phyloP scores from a whole-genome alignment of 2,113 vertebrate species.

The Saccopteryx leptura region DNA sequence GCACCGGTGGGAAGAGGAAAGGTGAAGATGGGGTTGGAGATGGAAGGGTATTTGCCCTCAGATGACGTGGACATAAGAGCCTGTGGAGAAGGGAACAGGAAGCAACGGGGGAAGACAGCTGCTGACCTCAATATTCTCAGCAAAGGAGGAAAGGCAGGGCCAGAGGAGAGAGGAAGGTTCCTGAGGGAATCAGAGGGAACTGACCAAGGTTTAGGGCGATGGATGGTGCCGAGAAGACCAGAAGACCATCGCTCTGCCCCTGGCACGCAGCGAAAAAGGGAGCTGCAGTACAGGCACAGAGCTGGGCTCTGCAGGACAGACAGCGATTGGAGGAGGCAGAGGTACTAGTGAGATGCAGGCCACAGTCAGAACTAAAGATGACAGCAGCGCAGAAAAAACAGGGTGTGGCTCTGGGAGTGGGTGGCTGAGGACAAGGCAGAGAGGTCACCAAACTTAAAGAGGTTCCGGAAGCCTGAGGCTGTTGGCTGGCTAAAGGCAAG shows the following conservation, averaged over 20 bases:
- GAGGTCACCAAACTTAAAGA: background rate
- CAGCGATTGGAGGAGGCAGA: background rate
- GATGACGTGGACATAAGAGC: background rate
- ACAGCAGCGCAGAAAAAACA: background rate
- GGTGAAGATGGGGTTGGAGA: accelerated
- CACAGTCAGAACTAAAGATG: background rate
- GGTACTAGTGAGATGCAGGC: background rate
- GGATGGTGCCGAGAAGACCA: background rate
- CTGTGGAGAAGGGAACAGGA: background rate
- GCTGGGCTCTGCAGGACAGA: background rate
- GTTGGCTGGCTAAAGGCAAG: background rate
- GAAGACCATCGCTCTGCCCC: background rate
- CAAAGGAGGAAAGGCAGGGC: background rate
- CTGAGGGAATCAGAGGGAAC: background rate
- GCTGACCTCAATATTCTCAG: background rate
- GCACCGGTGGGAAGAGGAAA: background rate
- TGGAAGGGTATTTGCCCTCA: accelerated
- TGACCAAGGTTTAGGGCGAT: background rate
- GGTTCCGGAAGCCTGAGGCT: background rate
- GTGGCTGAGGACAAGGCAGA: background rate
- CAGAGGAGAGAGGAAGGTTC: background rate
- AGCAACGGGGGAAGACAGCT: background rate
- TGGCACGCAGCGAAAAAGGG: background rate
- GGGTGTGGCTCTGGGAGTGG: background rate
- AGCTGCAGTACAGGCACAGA: accelerated